phyloP scores from a whole-genome alignment of 2,113 vertebrate species.

The Buteo buteo region DNA sequence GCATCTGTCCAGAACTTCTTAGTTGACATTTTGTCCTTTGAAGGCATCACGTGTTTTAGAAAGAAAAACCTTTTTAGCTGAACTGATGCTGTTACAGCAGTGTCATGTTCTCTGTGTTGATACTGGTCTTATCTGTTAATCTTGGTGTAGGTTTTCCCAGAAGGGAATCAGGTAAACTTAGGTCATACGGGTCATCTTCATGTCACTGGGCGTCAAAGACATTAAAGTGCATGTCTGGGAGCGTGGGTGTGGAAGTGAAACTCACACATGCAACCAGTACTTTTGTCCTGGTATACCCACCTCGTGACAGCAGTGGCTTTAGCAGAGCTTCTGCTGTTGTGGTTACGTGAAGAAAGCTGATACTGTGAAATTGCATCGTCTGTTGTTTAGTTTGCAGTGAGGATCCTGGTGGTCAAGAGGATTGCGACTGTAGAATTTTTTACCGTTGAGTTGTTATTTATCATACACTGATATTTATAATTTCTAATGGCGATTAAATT shows the following conservation, averaged over 20 bases:
- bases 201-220: not conserved
- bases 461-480: not conserved
- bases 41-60: not conserved
- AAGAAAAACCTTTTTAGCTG: not conserved
- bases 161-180: not conserved
- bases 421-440: not conserved
- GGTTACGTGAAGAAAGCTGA: not conserved
- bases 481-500: not conserved
- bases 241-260: not conserved
- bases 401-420: fast-evolving
- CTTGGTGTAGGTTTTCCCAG: not conserved
- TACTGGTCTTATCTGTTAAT: not conserved
- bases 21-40: not conserved
- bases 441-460: not conserved
- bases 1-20: not conserved
- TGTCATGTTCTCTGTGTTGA: not conserved
- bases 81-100: not conserved
- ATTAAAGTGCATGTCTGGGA: fast-evolving
- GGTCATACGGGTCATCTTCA: not conserved
- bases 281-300: not conserved
- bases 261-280: fast-evolving
- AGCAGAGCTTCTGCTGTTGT: not conserved
- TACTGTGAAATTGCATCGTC: not conserved
- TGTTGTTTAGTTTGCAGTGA: not conserved
- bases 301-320: not conserved